Evolutionary conservation across 2,797 vertebrate species (phyloP), one percentile per base, ranked within the genome.

Genomic region (Choloepus didactylus): DNA sequence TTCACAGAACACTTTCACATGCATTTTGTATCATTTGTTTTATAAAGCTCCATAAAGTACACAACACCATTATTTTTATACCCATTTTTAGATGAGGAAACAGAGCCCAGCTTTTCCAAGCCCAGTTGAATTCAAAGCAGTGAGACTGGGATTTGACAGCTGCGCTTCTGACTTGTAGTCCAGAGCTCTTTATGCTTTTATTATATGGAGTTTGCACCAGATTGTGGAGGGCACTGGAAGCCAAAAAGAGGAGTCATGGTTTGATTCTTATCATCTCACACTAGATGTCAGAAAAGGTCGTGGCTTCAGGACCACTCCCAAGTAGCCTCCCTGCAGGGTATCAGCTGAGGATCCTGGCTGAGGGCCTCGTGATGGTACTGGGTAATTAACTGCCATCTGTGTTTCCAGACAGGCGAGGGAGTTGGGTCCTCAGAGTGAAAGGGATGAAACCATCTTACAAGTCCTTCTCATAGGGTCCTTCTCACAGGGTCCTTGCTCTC

Each of bases 21-120:
- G 10, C 8, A 69, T 89, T 89, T 41, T 94, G 4, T 62, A 75
- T 80, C 14, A 49, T 62, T 88, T 96, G 15, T 72, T 84, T 86
- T 83, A 31, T 49, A 49, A 51, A 70, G 67, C 38, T 90, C 25
- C 54, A 38, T 82, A 46, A 76, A 77, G 25, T 69, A 69, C 44
- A 86, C 12, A 81, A 60, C 19, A 29, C 9, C 18, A 60, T 62
- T 82, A 81, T 46, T 67, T 89, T 87, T 82, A 82, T 56, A 11
- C 14, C n/a, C 8, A 41, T 77, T 90, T 81, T 76, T 59, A 49
- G 19, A 84, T 75, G 15, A 73, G 54, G 35, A 93, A 95, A 44
- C 35, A 75, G 56, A 11, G 25, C 12, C 41, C 49, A 54, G 21
- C 6, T 79, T 84, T 25, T 9, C 41, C 59, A 64, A 64, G 64